phyloP scores from a whole-genome alignment of 2,113 vertebrate genomes.

The Mustela lutreola region DNA sequence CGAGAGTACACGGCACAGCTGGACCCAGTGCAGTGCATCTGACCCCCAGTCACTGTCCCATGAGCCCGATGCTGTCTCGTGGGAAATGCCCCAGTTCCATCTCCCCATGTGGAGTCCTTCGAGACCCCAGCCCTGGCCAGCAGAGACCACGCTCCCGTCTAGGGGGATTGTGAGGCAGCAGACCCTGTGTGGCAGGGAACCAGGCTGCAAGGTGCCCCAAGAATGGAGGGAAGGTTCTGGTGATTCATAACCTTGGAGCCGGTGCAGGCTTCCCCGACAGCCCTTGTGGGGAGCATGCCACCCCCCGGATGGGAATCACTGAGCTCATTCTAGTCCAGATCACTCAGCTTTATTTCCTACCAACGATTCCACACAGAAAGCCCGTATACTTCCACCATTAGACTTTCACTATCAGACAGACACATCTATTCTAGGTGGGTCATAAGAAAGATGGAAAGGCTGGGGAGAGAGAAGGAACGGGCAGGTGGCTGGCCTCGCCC shows the following conservation, averaged over 20 bases:
- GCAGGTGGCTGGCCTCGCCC: neutral
- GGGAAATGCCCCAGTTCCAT: neutral
- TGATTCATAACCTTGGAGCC: neutral
- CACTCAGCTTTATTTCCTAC: conserved; percentile 41
- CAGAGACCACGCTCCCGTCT: accelerated
- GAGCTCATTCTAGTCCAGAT: conserved; percentile 13
- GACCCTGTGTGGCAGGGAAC: neutral
- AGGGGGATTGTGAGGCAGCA: neutral
- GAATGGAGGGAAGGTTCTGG: neutral
- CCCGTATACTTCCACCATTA: neutral
- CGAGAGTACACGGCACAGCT: neutral
- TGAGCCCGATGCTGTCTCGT: accelerated
- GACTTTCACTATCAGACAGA: neutral
- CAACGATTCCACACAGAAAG: neutral
- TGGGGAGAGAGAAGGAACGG: conserved; percentile 4
- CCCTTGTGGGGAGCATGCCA: neutral
- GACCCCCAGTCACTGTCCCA: neutral
- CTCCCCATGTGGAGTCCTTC: accelerated
- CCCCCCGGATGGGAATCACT: neutral
- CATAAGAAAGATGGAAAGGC: conserved; percentile 48
- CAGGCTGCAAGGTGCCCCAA: neutral
- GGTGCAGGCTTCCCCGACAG: accelerated
- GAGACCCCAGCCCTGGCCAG: neutral
- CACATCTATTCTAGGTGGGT: neutral
- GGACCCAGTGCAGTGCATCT: neutral